These are phyloP conservation scores for Drosophila kokeensis DNA, from an alignment of 2,888 invertebrate genomes.

Conservation along the genomic window DNA sequence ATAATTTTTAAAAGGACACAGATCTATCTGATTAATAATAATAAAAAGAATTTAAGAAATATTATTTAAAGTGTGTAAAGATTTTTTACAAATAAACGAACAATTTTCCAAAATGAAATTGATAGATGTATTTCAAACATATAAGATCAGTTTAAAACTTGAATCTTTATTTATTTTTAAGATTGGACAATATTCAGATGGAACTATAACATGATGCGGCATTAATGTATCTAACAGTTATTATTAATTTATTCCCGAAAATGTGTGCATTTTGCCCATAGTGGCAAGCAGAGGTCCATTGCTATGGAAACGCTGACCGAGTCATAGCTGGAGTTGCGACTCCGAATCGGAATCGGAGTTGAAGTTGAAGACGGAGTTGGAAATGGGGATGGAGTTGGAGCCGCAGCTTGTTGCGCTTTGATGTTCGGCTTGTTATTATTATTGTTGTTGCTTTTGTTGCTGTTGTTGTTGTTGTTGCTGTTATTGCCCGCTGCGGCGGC, in stretches of 20 bases:
- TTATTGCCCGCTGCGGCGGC: slow-evolving; percentile 22
- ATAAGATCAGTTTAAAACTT: not conserved
- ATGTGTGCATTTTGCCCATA: not conserved
- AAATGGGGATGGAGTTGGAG: slow-evolving; percentile 10
- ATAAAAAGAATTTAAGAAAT: too few relatives aligned
- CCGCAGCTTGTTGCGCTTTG: slow-evolving; percentile 55
- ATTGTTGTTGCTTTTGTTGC: not conserved
- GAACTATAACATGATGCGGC: not conserved
- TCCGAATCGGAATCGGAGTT: slow-evolving; percentile 7
- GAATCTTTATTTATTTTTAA: not conserved
- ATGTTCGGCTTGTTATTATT: slow-evolving; percentile 37
- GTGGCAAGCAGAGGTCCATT: slow-evolving; percentile 5
- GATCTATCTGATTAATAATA: not conserved
- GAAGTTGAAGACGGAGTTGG: slow-evolving; percentile 13
- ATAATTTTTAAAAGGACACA: not conserved
- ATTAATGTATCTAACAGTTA: not conserved
- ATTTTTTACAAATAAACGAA: not conserved
- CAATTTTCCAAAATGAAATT: not conserved
- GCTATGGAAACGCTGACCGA: slow-evolving; percentile 21
- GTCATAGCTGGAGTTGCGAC: slow-evolving; percentile 10
- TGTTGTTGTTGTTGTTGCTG: not conserved
- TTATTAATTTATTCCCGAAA: not conserved
- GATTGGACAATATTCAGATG: not conserved
- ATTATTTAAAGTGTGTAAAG: too few relatives aligned
- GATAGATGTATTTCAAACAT: not conserved